phyloP scores from a whole-genome alignment of 1,140 invertebrate genomes.

The Drosophila baimaii region DNA sequence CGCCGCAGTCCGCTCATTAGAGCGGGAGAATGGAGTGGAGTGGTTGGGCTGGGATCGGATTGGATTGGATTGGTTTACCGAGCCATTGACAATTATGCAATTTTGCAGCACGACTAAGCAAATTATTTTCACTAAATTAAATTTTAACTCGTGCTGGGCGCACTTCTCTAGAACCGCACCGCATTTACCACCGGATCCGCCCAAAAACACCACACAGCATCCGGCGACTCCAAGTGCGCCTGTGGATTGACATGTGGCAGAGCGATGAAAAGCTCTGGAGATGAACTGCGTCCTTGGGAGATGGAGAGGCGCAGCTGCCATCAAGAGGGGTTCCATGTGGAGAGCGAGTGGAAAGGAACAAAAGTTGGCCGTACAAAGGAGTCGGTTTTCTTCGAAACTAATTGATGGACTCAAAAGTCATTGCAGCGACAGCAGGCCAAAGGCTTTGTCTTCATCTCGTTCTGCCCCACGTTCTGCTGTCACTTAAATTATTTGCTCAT shows the following conservation, averaged over 20 bases:
- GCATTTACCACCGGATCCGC: conserved; percentile 49
- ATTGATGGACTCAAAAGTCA: conserved; percentile 35
- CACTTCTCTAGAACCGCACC: conserved; percentile 62
- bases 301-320: conserved; percentile 50
- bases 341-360: conserved; percentile 38
- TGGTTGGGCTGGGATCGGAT: not conserved
- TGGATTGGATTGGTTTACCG: conserved; percentile 32
- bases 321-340: conserved; percentile 32
- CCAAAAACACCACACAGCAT: conserved; percentile 55
- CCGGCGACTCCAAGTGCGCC: conserved; percentile 48
- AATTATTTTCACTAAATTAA: conserved; percentile 84
- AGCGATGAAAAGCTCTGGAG: conserved; percentile 50
- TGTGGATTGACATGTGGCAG: conserved; percentile 70
- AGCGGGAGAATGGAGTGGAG: conserved; percentile 11
- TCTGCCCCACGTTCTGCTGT: conserved; percentile 1
- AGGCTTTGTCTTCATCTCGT: conserved; percentile 19
- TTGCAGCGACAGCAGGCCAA: conserved; percentile 10
- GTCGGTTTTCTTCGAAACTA: conserved; percentile 18
- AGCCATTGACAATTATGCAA: conserved; percentile 76
- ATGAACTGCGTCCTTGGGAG: conserved; percentile 27
- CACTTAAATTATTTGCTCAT: conserved; percentile 12
- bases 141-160: conserved; percentile 83
- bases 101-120: conserved; percentile 80
- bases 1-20: conserved; percentile 72
- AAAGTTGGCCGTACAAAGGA: conserved; percentile 37